phyloP scores from a whole-genome alignment of 2,113 vertebrate genomes.

The Notothenia coriiceps region DNA sequence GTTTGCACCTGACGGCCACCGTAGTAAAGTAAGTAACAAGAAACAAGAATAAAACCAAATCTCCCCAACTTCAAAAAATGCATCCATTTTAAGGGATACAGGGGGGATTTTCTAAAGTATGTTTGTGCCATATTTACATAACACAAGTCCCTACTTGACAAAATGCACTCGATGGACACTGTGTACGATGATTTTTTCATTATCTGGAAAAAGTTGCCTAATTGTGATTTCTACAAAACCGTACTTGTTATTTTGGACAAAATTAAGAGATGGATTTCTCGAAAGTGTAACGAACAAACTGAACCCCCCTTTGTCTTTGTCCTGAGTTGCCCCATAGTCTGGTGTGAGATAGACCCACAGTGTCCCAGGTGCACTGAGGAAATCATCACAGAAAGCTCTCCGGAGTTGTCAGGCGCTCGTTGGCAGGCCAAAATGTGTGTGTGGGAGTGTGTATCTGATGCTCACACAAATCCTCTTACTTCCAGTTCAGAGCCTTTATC shows the following conservation, averaged over 20 bases:
- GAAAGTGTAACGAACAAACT: not conserved
- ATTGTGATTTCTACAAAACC: not conserved
- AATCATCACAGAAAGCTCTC: constrained; percentile 10
- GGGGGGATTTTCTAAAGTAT: too few species aligned
- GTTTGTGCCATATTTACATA: not conserved
- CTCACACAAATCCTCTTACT: constrained; percentile 19
- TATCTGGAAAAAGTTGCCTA: too few species aligned
- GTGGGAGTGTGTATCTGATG: constrained; percentile 3
- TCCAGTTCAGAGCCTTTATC: constrained; percentile 21
- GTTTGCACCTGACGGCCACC: too few species aligned
- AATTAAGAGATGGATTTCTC: too few species aligned
- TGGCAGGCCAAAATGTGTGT: constrained; percentile 12
- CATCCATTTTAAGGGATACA: not conserved
- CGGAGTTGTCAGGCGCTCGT: not conserved
- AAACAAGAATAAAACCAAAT: not conserved
- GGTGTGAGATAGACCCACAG: constrained; percentile 11
- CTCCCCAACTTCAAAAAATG: not conserved
- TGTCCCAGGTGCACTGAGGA: constrained; percentile 16
- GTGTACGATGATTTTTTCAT: not conserved
- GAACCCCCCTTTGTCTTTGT: not conserved
- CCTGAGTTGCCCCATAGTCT: constrained; percentile 1
- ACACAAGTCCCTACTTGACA: not conserved
- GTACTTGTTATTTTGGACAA: not conserved
- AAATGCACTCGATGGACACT: not conserved
- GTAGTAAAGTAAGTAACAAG: too few species aligned